Conservation (phyloP, 2,113 vertebrate species). For the Rhabdornis inornatus region DNA sequence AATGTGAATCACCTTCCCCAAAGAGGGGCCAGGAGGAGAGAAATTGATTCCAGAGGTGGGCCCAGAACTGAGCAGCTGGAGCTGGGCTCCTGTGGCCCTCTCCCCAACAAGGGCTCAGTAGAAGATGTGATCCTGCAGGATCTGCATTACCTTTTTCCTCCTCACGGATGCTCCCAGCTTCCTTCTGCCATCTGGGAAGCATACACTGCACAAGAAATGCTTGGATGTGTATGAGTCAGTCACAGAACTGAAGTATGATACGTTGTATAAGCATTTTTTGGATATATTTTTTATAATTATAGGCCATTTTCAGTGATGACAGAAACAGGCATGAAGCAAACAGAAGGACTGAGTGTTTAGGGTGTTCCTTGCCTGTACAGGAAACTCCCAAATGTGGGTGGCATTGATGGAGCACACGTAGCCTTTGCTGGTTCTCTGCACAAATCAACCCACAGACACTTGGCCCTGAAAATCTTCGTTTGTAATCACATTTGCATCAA, state of each 20-base stretch:
- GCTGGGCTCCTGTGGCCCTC: not conserved
- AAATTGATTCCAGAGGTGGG: not conserved
- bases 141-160: not conserved
- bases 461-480: not conserved
- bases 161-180: not conserved
- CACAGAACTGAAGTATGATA: not conserved
- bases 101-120: not conserved
- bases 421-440: not conserved
- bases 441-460: not conserved
- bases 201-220: not conserved
- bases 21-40: not conserved
- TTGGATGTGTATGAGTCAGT: not conserved
- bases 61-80: not conserved
- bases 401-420: rapidly evolving
- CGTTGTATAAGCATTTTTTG: not conserved
- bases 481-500: not conserved
- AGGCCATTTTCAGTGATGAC: not conserved
- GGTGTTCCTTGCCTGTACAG: not conserved
- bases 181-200: not conserved
- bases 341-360: not conserved
- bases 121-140: not conserved
- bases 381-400: not conserved
- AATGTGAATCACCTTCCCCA: not conserved
- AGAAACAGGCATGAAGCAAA: not conserved
- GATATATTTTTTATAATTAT: not conserved